A percentile compares a stretch with the other conserved stretches of the same genome.
Conservation (phyloP, 30 jellyfish, hydroid and myxozoan species). For the Pelagia noctiluca region DNA sequence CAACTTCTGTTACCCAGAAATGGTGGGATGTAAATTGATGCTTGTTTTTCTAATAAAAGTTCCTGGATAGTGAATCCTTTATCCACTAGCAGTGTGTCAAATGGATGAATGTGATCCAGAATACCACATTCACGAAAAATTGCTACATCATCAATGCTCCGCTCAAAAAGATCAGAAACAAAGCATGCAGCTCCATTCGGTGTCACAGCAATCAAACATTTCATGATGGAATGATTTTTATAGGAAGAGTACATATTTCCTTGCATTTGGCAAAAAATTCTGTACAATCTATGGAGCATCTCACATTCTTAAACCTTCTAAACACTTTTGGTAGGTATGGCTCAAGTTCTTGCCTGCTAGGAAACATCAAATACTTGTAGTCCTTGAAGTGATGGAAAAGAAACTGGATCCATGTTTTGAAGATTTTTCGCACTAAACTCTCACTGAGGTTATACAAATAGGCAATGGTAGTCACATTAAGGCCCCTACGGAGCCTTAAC, state of each 20-base stretch:
- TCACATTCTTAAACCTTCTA: too few species aligned
- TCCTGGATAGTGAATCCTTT: constrained; percentile 86
- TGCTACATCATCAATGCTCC: constrained; percentile 75
- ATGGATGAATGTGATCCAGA: constrained; percentile 66
- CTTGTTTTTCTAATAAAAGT: constrained; percentile 74
- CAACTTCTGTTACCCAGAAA: constrained; percentile 66
- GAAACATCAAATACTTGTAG: too few species aligned
- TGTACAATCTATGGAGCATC: too few species aligned
- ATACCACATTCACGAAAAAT: constrained; percentile 69
- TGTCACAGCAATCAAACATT: constrained; percentile 75
- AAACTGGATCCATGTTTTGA: too few species aligned
- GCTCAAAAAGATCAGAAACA: constrained; percentile 65
- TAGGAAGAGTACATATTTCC: constrained; percentile 77
- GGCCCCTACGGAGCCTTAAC: too few species aligned
- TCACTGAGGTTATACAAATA: too few species aligned
- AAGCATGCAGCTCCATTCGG: constrained; percentile 82
- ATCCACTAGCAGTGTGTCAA: constrained; percentile 80
- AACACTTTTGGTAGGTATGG: too few species aligned
- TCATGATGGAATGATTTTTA: constrained; percentile 66
- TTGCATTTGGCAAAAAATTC: too few species aligned
- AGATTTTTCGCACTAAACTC: too few species aligned
- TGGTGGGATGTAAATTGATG: constrained; percentile 82
- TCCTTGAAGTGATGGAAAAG: too few species aligned
- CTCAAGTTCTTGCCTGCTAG: too few species aligned
- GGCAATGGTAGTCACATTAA: too few species aligned